phyloP scores from a whole-genome alignment of 1,140 invertebrate species.

The Elysia chlorotica region DNA sequence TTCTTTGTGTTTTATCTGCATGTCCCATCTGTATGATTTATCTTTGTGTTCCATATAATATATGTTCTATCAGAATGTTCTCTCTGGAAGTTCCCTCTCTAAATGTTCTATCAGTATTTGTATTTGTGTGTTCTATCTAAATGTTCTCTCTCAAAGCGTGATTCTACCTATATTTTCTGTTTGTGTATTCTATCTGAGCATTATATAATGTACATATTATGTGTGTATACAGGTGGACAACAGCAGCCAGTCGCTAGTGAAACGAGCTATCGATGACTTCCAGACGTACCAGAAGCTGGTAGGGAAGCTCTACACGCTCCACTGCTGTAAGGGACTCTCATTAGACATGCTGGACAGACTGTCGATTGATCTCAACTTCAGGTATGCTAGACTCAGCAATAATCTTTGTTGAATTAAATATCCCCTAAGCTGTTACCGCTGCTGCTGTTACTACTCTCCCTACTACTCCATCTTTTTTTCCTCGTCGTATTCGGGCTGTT shows the following conservation, averaged over 20 bases:
- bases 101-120: no score
- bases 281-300: conserved; percentile 19
- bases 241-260: conserved; percentile 13
- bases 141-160: no score
- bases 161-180: no score
- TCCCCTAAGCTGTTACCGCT: background rate
- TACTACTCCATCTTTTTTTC: background rate
- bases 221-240: conserved; percentile 51
- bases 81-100: no score
- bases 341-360: conserved; percentile 84
- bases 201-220: no score
- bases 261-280: conserved; percentile 37
- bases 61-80: no score
- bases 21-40: no score
- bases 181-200: no score
- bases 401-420: background rate
- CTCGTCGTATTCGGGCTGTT: background rate
- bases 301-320: conserved; percentile 62
- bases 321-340: conserved; percentile 87
- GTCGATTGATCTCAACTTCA: conserved; percentile 82
- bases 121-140: no score
- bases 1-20: no score
- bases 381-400: conserved; percentile 49
- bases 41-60: no score
- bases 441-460: background rate